Evolutionary conservation across 2,888 invertebrate genomes (phyloP).

Genomic region (Augochlorella aurata): DNA sequence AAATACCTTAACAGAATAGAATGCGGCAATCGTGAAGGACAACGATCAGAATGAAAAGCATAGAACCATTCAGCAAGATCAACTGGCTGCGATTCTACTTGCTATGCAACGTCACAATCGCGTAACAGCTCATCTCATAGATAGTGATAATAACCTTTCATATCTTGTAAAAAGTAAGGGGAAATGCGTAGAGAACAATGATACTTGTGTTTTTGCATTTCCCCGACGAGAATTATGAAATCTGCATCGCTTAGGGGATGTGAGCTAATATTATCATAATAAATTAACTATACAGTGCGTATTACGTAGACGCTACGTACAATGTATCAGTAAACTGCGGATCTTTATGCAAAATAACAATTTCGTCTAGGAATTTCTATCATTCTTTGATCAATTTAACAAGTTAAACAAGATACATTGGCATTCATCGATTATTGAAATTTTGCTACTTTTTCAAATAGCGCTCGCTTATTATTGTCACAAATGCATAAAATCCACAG

Average conservation of each 20-base stretch:
- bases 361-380: no score
- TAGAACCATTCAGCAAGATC: not conserved
- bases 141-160: not conserved
- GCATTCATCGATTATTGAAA: no score
- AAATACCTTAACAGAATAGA: not conserved
- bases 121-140: not conserved
- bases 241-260: not conserved
- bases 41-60: not conserved
- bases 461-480: no score
- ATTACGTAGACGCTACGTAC: not conserved
- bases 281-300: conserved; percentile 29
- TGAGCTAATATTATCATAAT: conserved; percentile 11
- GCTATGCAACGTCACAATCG: not conserved
- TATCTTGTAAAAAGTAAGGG: not conserved
- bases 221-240: not conserved
- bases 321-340: not conserved
- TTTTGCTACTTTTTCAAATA: no score
- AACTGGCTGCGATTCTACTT: not conserved
- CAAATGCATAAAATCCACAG: no score
- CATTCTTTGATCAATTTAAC: no score
- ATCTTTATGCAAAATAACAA: no score
- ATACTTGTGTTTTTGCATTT: not conserved
- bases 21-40: not conserved
- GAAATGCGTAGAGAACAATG: no score
- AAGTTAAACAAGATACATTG: no score